Percentiles rank a stretch among this genome's conserved stretches.
These are phyloP conservation scores for Alfaro cultratus DNA, from an alignment of 2,797 vertebrate genomes.

Conservation along the genomic window DNA sequence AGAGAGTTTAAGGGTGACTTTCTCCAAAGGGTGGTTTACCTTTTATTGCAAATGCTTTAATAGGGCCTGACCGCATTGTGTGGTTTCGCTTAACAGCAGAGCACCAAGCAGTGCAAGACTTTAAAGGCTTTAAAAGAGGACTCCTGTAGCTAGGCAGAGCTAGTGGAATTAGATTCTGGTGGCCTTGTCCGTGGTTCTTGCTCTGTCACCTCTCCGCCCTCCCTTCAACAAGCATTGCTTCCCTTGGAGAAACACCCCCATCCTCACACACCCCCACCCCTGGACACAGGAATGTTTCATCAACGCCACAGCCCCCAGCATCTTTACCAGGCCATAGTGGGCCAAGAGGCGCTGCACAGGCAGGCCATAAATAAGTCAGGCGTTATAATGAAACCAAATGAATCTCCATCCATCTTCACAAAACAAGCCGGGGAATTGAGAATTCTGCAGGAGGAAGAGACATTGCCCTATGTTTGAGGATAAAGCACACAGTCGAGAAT, in stretches of 20 bases:
- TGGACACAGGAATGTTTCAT: constrained; percentile 76
- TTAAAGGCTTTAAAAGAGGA: constrained; percentile 39
- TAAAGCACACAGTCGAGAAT: constrained; percentile 44
- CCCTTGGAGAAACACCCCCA: constrained; percentile 68
- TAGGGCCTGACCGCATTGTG: constrained; percentile 22
- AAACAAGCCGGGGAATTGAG: constrained; percentile 71
- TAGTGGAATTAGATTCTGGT: constrained; percentile 63
- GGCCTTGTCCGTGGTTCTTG: constrained; percentile 63
- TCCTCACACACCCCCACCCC: constrained; percentile 28
- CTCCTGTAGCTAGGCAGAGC: constrained; percentile 62
- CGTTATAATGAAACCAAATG: constrained; percentile 78
- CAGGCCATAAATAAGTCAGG: constrained; percentile 78
- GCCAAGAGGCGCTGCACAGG: constrained; percentile 58
- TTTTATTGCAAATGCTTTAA: constrained; percentile 25
- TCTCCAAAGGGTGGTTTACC: constrained; percentile 2
- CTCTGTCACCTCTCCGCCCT: constrained; percentile 66
- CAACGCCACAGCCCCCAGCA: constrained; percentile 68
- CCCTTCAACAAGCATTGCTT: constrained; percentile 70
- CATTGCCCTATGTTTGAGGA: constrained; percentile 43
- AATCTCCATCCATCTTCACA: constrained; percentile 80
- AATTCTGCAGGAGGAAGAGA: constrained; percentile 46
- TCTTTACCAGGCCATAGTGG: constrained; percentile 64
- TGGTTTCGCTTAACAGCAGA: constrained; percentile 29
- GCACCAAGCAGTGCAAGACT: constrained; percentile 18
- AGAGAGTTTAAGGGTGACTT: constrained; percentile 31